Conservation (phyloP, 2,797 vertebrate species). For the Macropodus opercularis region DNA sequence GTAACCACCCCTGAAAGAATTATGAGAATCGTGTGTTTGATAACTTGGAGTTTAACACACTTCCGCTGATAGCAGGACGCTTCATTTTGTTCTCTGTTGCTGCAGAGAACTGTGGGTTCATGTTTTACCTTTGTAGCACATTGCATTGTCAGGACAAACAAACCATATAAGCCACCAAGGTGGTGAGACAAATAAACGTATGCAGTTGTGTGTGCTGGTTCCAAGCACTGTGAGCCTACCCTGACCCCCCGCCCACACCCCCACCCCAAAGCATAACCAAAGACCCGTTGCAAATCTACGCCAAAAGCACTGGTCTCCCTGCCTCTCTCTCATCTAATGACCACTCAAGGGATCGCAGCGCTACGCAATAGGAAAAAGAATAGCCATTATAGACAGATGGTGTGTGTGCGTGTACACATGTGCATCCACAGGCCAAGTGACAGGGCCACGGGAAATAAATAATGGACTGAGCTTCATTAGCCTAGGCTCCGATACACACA, state of each 20-base stretch:
- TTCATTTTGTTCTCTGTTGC: slow-evolving; percentile 6
- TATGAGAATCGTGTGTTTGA: not conserved
- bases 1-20: not conserved
- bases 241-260: slow-evolving; percentile 18
- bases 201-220: slow-evolving; percentile 45
- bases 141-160: slow-evolving; percentile 21
- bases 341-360: slow-evolving; percentile 80
- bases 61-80: slow-evolving; percentile 8
- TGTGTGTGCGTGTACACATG: slow-evolving; percentile 77
- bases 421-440: slow-evolving; percentile 77
- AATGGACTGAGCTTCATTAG: slow-evolving; percentile 82
- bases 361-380: slow-evolving; percentile 72
- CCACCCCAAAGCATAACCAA: slow-evolving; percentile 46
- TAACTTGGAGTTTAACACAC: not conserved
- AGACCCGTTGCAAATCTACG: slow-evolving; percentile 62
- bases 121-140: slow-evolving; percentile 30
- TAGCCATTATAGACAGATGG: slow-evolving; percentile 84
- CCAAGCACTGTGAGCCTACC: slow-evolving; percentile 45
- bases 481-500: slow-evolving; percentile 71
- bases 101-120: slow-evolving; percentile 14
- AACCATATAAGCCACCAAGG: slow-evolving; percentile 17
- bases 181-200: slow-evolving; percentile 25
- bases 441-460: slow-evolving; percentile 81
- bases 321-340: slow-evolving; percentile 81
- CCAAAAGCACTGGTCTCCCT: slow-evolving; percentile 67